Evolutionary conservation across 2,888 invertebrate species (phyloP).

Genomic region (Cosmopolites sordidus): DNA sequence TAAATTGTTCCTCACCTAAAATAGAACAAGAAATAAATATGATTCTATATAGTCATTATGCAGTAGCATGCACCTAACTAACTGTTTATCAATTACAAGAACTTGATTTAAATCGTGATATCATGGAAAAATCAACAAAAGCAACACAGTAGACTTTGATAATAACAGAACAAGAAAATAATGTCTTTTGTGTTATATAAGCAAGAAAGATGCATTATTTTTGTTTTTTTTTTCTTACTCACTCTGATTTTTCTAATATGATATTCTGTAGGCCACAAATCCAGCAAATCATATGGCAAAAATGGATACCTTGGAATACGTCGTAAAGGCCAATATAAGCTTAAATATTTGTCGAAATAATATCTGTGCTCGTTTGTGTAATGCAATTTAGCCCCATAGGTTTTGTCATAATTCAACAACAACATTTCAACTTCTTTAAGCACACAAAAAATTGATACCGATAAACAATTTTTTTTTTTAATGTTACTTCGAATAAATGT

Average conservation of each 20-base stretch:
- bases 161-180: too few relatives aligned
- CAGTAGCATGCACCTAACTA: too few relatives aligned
- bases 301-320: conserved; percentile 20
- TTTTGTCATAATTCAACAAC: conserved; percentile 29
- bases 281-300: conserved; percentile 31
- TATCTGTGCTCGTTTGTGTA: conserved; percentile 29
- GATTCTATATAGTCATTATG: too few relatives aligned
- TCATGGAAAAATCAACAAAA: too few relatives aligned
- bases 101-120: too few relatives aligned
- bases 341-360: conserved; percentile 30
- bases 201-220: too few relatives aligned
- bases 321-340: conserved; percentile 31
- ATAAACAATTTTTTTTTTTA: conserved; percentile 7
- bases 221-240: too few relatives aligned
- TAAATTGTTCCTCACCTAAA: conserved; percentile 25
- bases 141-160: too few relatives aligned
- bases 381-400: conserved; percentile 30
- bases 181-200: too few relatives aligned
- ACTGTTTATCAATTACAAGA: too few relatives aligned
- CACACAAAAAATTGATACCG: too few relatives aligned
- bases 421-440: conserved; percentile 29
- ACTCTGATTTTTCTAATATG: conserved; percentile 35
- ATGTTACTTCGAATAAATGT: conserved; percentile 15
- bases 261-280: conserved; percentile 35
- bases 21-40: not conserved